Percentiles rank a stretch among this genome's conserved stretches.
Conservation (phyloP, 2,888 invertebrate genomes). For the Mimachlamys varia region DNA sequence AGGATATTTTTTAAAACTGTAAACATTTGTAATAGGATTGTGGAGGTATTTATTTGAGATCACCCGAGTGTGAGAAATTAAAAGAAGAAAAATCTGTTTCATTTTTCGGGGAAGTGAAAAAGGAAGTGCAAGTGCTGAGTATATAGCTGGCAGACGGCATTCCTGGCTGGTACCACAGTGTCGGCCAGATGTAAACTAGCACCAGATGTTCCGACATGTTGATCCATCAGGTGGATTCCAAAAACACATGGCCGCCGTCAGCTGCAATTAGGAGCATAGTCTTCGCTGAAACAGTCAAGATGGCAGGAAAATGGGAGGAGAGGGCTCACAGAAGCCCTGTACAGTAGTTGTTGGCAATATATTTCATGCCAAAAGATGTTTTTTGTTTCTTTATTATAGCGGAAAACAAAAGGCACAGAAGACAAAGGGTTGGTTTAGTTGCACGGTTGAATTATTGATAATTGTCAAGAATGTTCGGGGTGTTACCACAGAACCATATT, state of each 20-base stretch:
- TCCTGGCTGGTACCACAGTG: background rate
- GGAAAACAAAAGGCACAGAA: background rate
- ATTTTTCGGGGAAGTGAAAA: background rate
- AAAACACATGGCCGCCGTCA: conserved; percentile 36
- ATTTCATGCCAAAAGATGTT: conserved; percentile 15
- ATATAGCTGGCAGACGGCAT: background rate
- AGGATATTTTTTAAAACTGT: background rate
- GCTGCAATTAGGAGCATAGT: conserved; percentile 30
- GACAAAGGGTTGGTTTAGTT: background rate
- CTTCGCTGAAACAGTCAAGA: conserved; percentile 23
- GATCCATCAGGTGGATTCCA: conserved; percentile 32
- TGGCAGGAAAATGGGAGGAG: background rate
- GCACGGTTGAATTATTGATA: background rate
- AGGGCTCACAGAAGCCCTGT: background rate
- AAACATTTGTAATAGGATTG: background rate
- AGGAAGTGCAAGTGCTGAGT: conserved; percentile 8
- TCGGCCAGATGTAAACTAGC: conserved; percentile 36
- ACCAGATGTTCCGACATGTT: conserved; percentile 20
- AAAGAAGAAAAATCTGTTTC: background rate
- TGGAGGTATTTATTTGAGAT: background rate
- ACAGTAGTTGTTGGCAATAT: background rate
- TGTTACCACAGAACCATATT: background rate
- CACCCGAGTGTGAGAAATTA: conserved; percentile 12
- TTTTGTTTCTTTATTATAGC: background rate
- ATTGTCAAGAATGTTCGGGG: background rate